phyloP scores from a whole-genome alignment of 2,113 vertebrate genomes.

The Hypomesus transpacificus region DNA sequence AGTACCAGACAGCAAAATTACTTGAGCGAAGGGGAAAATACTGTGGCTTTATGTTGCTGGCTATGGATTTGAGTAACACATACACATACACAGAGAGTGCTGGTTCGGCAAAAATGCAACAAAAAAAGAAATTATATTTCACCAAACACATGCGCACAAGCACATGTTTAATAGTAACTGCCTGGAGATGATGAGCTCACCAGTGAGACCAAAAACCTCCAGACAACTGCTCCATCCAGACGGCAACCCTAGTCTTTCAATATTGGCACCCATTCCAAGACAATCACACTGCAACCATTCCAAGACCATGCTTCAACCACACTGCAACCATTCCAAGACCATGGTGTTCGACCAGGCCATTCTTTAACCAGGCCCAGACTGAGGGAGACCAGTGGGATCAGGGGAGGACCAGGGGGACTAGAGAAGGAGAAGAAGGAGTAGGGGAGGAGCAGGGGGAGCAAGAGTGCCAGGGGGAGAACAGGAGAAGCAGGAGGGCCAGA shows the following conservation, averaged over 20 bases:
- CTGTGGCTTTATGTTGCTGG: slow-evolving; percentile 60
- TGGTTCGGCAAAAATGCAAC: background rate
- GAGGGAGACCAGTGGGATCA: too few relatives aligned
- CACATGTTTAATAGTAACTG: slow-evolving; percentile 58
- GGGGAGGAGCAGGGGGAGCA: too few relatives aligned
- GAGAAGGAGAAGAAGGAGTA: too few relatives aligned
- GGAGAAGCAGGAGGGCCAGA: too few relatives aligned
- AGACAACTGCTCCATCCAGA: slow-evolving; percentile 67
- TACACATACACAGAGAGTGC: slow-evolving; percentile 23
- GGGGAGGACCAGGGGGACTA: too few relatives aligned
- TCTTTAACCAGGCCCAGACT: too few relatives aligned
- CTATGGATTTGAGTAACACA: slow-evolving; percentile 50
- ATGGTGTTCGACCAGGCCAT: too few relatives aligned
- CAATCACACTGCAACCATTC: slow-evolving; percentile 12
- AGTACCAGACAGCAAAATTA: slow-evolving; percentile 62
- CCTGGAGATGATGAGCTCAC: slow-evolving; percentile 74
- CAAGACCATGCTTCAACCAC: slow-evolving; percentile 1
- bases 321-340: too few relatives aligned
- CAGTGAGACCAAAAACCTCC: slow-evolving; percentile 72
- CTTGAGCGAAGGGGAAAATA: slow-evolving; percentile 61
- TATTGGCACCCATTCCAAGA: too few relatives aligned
- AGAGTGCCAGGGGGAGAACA: too few relatives aligned
- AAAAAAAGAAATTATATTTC: slow-evolving; percentile 10
- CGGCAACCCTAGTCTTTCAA: slow-evolving; percentile 4
- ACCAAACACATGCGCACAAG: slow-evolving; percentile 15